phyloP scores from a whole-genome alignment of 1,140 invertebrate genomes.

The Nomia melanderi region DNA sequence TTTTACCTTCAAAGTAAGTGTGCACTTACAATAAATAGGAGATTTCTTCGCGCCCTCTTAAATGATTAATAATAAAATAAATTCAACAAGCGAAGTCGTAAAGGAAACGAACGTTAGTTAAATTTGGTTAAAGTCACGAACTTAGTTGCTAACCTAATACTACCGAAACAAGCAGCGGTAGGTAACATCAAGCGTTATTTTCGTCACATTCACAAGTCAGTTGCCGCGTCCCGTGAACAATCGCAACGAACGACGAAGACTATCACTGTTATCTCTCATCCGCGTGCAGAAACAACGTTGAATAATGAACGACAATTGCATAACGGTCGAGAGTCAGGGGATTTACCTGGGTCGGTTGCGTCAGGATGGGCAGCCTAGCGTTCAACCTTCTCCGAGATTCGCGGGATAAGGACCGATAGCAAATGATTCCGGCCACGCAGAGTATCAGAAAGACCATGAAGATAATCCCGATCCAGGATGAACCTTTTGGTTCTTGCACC shows the following conservation, averaged over 20 bases:
- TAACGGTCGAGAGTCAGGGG: neutral
- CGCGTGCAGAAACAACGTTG: neutral
- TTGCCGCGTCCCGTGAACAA: neutral
- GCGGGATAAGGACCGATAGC: slow-evolving; percentile 38
- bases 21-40: no score
- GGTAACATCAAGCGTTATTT: neutral
- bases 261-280: neutral
- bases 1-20: no score
- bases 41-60: no score
- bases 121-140: no score
- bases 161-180: no score
- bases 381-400: slow-evolving; percentile 41
- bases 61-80: no score
- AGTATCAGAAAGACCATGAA: slow-evolving; percentile 34
- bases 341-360: slow-evolving; percentile 53
- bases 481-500: slow-evolving; percentile 11
- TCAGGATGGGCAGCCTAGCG: slow-evolving; percentile 20
- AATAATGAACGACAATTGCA: slow-evolving; percentile 16
- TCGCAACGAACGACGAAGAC: neutral
- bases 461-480: slow-evolving; percentile 32
- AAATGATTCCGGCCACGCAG: slow-evolving; percentile 11
- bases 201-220: neutral
- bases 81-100: no score
- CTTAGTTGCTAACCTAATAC: no score
- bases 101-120: no score